Evolutionary conservation across 2,888 invertebrate genomes (phyloP).

Genomic region (Eupithecia abbreviata): DNA sequence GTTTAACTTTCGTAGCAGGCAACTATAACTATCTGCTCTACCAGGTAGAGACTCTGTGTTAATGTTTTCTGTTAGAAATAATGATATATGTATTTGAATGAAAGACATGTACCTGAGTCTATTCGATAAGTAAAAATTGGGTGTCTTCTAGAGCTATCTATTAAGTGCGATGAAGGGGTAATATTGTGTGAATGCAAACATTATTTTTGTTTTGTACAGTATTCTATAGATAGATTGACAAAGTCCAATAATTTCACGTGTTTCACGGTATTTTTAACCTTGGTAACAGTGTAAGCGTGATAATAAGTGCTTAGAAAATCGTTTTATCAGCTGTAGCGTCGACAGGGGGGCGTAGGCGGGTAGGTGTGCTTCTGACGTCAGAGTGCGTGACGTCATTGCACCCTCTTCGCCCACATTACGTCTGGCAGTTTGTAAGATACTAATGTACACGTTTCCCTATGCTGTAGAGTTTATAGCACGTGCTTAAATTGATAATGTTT

Average conservation of each 20-base stretch:
- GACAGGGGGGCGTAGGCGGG: conserved; percentile 52
- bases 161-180: background rate
- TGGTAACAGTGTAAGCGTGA: conserved; percentile 26
- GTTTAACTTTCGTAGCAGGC: background rate
- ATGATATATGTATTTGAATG: background rate
- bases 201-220: background rate
- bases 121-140: background rate
- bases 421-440: conserved; percentile 36
- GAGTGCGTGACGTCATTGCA: conserved; percentile 53
- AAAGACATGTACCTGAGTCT: background rate
- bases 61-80: background rate
- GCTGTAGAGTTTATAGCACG: conserved; percentile 29
- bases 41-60: background rate
- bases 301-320: conserved; percentile 40
- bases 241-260: background rate
- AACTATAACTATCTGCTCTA: background rate
- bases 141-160: background rate
- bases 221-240: background rate
- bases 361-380: conserved; percentile 54
- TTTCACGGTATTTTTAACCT: conserved; percentile 2
- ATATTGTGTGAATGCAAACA: background rate
- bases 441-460: conserved; percentile 19
- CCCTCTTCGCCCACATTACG: conserved; percentile 48
- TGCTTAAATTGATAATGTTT: conserved; percentile 18
- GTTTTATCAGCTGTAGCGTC: conserved; percentile 61